A percentile compares a stretch with the other conserved stretches of the same genome.
phyloP scores from a whole-genome alignment of 2,113 vertebrate genomes.

The Semicossyphus pulcher region DNA sequence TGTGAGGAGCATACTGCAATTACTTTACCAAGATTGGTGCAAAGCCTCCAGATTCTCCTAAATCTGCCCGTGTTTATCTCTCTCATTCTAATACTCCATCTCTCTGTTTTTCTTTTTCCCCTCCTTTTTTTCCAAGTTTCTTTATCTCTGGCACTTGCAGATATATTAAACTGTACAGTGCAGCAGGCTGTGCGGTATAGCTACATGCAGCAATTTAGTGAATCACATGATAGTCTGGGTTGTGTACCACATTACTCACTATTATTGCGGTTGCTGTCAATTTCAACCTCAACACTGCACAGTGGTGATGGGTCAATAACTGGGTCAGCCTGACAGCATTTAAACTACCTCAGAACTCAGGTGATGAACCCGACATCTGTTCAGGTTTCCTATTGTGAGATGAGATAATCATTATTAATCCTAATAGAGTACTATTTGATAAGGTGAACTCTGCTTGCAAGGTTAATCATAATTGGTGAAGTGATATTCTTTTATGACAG shows the following conservation, averaged over 20 bases:
- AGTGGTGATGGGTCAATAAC: slow-evolving; percentile 14
- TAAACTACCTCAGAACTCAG: not conserved
- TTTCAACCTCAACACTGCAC: not conserved
- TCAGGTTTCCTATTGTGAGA: slow-evolving; percentile 1
- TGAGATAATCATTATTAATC: no score
- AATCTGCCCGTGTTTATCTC: not conserved
- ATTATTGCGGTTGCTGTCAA: not conserved
- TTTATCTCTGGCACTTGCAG: not conserved
- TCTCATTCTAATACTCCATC: not conserved
- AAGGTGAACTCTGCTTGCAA: no score
- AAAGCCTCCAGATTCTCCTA: slow-evolving; percentile 23
- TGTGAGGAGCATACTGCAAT: slow-evolving; percentile 26
- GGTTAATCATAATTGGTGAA: no score
- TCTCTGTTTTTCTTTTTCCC: not conserved
- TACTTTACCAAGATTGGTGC: slow-evolving; percentile 14
- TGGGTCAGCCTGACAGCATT: not conserved
- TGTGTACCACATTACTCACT: not conserved
- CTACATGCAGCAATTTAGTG: not conserved
- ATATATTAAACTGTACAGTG: not conserved
- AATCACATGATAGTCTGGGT: not conserved
- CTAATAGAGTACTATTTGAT: no score
- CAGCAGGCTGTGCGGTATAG: not conserved
- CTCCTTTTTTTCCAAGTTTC: not conserved
- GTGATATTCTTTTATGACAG: no score
- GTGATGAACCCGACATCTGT: not conserved